Evolutionary conservation across 2,888 invertebrate genomes (phyloP).

Genomic region (Beris morrisii): DNA sequence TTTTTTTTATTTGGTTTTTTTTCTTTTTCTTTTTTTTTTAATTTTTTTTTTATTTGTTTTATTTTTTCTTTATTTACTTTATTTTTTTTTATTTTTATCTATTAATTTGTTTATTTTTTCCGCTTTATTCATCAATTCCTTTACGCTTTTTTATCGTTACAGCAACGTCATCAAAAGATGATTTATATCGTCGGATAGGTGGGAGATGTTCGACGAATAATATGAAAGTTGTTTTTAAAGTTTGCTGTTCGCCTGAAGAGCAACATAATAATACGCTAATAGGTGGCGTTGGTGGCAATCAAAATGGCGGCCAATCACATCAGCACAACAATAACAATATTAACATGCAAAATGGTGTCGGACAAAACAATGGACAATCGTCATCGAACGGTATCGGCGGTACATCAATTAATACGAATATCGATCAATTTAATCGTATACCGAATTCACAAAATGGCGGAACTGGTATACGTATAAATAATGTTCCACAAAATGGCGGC

Average conservation of each 20-base stretch:
- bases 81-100: too few species aligned
- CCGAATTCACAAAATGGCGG: constrained; percentile 11
- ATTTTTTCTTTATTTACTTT: too few species aligned
- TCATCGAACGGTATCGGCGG: constrained; percentile 35
- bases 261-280: constrained; percentile 52
- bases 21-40: too few species aligned
- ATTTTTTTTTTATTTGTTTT: too few species aligned
- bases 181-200: constrained; percentile 87
- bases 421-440: constrained; percentile 55
- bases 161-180: constrained; percentile 91
- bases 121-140: too few species aligned
- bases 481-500: constrained; percentile 50
- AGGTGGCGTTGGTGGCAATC: constrained; percentile 48
- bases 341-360: constrained; percentile 46
- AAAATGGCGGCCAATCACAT: constrained; percentile 39
- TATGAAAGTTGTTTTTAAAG: constrained; percentile 95
- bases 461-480: constrained; percentile 54
- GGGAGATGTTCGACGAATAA: constrained; percentile 90
- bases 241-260: constrained; percentile 82
- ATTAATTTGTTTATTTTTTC: too few species aligned
- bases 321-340: constrained; percentile 47
- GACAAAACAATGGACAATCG: constrained; percentile 51
- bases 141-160: constrained; percentile 49
- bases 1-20: too few species aligned
- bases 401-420: constrained; percentile 53